phyloP scores from a whole-genome alignment of 2,113 vertebrate genomes.

The Strix uralensis region DNA sequence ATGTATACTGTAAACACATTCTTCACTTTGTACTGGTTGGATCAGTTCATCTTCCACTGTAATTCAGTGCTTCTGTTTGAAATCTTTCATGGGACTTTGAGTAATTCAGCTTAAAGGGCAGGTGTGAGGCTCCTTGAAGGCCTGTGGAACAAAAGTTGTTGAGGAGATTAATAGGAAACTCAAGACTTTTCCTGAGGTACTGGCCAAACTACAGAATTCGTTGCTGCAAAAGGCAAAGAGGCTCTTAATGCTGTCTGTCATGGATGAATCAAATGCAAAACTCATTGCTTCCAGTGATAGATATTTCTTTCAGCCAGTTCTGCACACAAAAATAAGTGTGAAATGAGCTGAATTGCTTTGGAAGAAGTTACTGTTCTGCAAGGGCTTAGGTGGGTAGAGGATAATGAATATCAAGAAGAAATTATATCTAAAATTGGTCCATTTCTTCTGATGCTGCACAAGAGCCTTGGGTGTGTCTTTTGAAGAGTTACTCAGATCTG shows the following conservation, averaged over 20 bases:
- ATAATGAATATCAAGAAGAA: neutral
- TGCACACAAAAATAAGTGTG: neutral
- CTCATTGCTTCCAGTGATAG: neutral
- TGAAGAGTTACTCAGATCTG: neutral
- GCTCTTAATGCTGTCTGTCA: neutral
- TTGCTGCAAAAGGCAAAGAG: neutral
- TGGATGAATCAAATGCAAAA: neutral
- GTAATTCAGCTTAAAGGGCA: neutral
- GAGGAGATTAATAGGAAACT: neutral
- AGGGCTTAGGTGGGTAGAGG: neutral
- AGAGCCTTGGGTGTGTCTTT: neutral
- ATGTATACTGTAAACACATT: neutral
- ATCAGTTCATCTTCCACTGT: neutral
- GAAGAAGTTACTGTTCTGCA: neutral
- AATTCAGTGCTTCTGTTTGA: neutral
- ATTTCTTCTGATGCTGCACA: neutral
- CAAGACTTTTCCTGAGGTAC: neutral
- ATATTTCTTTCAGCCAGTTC: neutral
- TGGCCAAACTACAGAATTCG: neutral
- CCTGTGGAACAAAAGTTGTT: neutral
- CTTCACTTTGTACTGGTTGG: neutral
- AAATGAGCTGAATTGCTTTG: neutral
- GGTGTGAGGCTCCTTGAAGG: neutral
- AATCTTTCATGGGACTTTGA: neutral
- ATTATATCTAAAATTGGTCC: neutral